Conservation (phyloP, 2,797 vertebrate genomes). For the Lepilemur septentrionalis region DNA sequence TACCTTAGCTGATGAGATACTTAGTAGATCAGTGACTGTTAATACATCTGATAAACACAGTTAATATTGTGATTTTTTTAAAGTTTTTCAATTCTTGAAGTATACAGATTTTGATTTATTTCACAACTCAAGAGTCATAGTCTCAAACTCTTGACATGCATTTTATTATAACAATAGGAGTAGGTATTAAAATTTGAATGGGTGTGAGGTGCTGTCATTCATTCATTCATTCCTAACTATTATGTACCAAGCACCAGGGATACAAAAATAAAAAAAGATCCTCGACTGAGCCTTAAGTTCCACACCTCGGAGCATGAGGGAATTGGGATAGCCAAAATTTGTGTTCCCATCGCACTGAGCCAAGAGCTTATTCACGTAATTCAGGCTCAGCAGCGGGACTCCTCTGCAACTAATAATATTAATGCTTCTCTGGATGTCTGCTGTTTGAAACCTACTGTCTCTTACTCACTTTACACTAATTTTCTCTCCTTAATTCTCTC, state of each 20-base stretch:
- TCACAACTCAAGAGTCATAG: not conserved
- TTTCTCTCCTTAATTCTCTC: slow-evolving; percentile 81
- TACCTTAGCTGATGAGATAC: not conserved
- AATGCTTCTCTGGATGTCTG: slow-evolving; percentile 42
- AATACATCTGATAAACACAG: not conserved
- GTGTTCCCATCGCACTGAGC: not conserved
- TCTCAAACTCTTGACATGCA: not conserved
- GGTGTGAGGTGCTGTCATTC: not conserved
- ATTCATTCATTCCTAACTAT: not conserved
- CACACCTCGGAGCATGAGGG: not conserved
- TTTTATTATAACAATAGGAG: not conserved
- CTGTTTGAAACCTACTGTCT: slow-evolving; percentile 73
- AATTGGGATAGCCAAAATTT: not conserved
- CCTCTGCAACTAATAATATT: slow-evolving; percentile 15
- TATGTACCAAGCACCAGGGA: not conserved
- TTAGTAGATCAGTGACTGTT: not conserved
- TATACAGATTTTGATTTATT: not conserved
- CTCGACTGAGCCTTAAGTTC: not conserved
- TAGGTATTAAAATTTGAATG: not conserved
- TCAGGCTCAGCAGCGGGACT: not conserved
- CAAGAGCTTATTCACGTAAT: not conserved
- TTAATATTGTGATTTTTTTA: not conserved
- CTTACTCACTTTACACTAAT: slow-evolving; percentile 78
- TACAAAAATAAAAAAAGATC: not conserved
- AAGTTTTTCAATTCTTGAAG: not conserved